Conservation (phyloP, 2,888 invertebrate genomes). For the Leptura quadrifasciata region DNA sequence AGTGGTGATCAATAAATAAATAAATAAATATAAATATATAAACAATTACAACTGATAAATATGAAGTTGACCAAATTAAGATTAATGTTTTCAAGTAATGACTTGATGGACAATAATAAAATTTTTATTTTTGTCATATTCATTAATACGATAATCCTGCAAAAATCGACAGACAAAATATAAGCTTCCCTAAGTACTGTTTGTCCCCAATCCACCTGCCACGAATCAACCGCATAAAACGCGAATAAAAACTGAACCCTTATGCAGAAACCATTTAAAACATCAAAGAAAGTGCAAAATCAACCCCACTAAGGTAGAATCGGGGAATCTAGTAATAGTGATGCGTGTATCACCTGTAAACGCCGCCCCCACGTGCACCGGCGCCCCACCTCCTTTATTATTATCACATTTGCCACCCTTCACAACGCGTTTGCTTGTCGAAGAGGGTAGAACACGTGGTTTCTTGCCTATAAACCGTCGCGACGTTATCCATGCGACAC, state of each 20-base stretch:
- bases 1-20: too few relatives aligned
- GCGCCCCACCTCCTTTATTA: slow-evolving; percentile 70
- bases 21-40: too few relatives aligned
- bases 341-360: slow-evolving; percentile 69
- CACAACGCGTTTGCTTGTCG: slow-evolving; percentile 69
- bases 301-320: slow-evolving; percentile 25
- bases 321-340: slow-evolving; percentile 45
- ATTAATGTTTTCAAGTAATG: too few relatives aligned
- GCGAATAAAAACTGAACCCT: neutral
- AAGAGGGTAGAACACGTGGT: slow-evolving; percentile 69
- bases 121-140: neutral
- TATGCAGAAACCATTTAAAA: slow-evolving; percentile 1
- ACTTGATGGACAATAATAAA: too few relatives aligned
- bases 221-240: neutral
- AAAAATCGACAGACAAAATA: neutral
- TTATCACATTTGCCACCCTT: slow-evolving; percentile 72
- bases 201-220: neutral
- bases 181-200: neutral
- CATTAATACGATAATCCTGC: neutral
- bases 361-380: slow-evolving; percentile 63
- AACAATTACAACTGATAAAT: too few relatives aligned
- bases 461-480: slow-evolving; percentile 58
- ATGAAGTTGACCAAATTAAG: too few relatives aligned
- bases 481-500: slow-evolving; percentile 55
- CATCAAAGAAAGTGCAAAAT: slow-evolving; percentile 26